Conservation (phyloP, 2,888 invertebrate species). For the Lacanobia oleracea region DNA sequence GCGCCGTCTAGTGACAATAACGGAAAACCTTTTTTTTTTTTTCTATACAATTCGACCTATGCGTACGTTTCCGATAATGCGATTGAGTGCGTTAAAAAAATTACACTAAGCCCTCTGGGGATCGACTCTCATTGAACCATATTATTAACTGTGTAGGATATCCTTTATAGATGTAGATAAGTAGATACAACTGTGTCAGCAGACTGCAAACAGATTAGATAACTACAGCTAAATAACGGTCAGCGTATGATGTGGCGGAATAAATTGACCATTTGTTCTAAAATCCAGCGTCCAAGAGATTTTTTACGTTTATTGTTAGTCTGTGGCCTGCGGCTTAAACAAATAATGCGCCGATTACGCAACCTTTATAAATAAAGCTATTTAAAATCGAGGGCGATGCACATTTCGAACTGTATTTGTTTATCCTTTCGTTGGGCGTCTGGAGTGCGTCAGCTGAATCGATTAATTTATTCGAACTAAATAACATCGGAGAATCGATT, state of each 20-base stretch:
- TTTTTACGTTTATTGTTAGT: conserved; percentile 25
- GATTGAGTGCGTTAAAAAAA: no score
- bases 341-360: conserved; percentile 33
- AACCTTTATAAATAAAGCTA: conserved; percentile 38
- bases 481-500: conserved; percentile 38
- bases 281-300: conserved; percentile 14
- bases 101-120: no score
- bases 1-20: no score
- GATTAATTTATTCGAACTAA: conserved; percentile 36
- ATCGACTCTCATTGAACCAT: conserved; percentile 19
- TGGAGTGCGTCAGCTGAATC: conserved; percentile 34
- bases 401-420: conserved; percentile 37
- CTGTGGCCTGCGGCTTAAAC: conserved; percentile 3
- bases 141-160: conserved; percentile 35
- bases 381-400: conserved; percentile 28
- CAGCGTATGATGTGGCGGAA: conserved; percentile 27
- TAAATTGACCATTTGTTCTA: conserved; percentile 38
- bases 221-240: conserved; percentile 49
- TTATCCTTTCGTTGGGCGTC: conserved; percentile 12
- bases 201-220: conserved; percentile 53
- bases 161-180: conserved; percentile 33
- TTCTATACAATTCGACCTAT: no score
- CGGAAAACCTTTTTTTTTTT: no score
- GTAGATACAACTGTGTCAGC: conserved; percentile 46
- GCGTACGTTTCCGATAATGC: no score